Evolutionary conservation across 1,140 invertebrate genomes (phyloP).

Genomic region (Ruditapes philippinarum): DNA sequence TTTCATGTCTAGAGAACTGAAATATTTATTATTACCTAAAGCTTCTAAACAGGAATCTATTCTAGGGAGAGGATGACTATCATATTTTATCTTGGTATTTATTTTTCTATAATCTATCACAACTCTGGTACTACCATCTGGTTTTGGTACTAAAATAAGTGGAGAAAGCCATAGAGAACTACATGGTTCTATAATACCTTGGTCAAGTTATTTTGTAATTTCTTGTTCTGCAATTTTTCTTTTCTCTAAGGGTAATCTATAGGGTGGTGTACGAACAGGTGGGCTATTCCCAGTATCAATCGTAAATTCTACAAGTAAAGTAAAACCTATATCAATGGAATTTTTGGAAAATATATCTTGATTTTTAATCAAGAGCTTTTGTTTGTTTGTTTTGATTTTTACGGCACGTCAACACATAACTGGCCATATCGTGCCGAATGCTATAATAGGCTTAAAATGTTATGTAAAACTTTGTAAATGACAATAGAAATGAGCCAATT

Average conservation of each 20-base stretch:
- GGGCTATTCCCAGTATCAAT: not conserved
- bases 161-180: constrained; percentile 39
- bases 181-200: not conserved
- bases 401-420: too few species aligned
- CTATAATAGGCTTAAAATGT: too few species aligned
- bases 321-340: not conserved
- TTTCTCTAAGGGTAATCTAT: too few species aligned
- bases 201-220: not conserved
- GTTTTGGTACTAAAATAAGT: constrained; percentile 68
- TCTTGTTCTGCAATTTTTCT: too few species aligned
- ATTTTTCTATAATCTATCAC: constrained; percentile 67
- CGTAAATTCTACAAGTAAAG: not conserved
- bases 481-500: too few species aligned
- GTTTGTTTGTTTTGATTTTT: too few species aligned
- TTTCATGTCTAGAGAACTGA: constrained; percentile 14
- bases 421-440: too few species aligned
- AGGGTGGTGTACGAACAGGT: not conserved
- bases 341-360: not conserved
- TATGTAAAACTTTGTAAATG: too few species aligned
- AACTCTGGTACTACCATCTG: constrained; percentile 40
- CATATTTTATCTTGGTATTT: constrained; percentile 35
- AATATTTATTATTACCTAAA: constrained; percentile 23
- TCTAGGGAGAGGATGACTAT: constrained; percentile 23
- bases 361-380: not conserved
- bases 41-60: constrained; percentile 50